A percentile compares a stretch with the other conserved stretches of the same genome.
These are phyloP conservation scores for Semotilus atromaculatus DNA, from an alignment of 2,797 vertebrate genomes.

Conservation along the genomic window DNA sequence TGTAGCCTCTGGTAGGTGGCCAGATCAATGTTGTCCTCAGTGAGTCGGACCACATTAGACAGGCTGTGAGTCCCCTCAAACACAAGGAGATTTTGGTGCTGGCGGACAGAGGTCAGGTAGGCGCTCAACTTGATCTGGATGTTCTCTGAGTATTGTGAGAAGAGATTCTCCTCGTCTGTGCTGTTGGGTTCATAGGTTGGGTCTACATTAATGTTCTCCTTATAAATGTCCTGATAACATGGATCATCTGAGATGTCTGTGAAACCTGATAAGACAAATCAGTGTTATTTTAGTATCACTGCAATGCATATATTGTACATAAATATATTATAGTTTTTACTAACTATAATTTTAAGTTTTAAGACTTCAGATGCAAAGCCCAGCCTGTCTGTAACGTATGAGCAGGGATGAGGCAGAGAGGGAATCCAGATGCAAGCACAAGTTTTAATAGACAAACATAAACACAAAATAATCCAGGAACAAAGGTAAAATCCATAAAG, in stretches of 20 bases:
- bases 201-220: conserved; percentile 68
- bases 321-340: neutral
- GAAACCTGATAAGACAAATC: conserved; percentile 65
- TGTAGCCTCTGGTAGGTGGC: conserved; percentile 73
- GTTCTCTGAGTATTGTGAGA: conserved; percentile 73
- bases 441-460: too few species aligned
- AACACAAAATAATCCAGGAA: too few species aligned
- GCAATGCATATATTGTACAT: neutral
- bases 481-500: too few species aligned
- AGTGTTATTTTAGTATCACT: neutral
- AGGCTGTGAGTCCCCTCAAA: conserved; percentile 72
- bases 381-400: too few species aligned
- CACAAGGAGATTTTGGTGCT: conserved; percentile 75
- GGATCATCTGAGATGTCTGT: conserved; percentile 72
- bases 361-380: too few species aligned
- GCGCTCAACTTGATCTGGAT: conserved; percentile 74
- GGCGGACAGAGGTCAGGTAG: conserved; percentile 66
- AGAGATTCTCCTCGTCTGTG: conserved; percentile 70
- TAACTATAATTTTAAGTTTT: neutral
- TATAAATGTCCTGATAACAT: conserved; percentile 74
- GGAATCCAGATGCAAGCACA: too few species aligned
- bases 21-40: conserved; percentile 71
- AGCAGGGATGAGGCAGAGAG: too few species aligned
- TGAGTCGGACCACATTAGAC: conserved; percentile 66
- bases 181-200: conserved; percentile 76